These are phyloP conservation scores for Synergus gifuensis DNA, from an alignment of 2,888 invertebrate genomes.

Conservation along the genomic window DNA sequence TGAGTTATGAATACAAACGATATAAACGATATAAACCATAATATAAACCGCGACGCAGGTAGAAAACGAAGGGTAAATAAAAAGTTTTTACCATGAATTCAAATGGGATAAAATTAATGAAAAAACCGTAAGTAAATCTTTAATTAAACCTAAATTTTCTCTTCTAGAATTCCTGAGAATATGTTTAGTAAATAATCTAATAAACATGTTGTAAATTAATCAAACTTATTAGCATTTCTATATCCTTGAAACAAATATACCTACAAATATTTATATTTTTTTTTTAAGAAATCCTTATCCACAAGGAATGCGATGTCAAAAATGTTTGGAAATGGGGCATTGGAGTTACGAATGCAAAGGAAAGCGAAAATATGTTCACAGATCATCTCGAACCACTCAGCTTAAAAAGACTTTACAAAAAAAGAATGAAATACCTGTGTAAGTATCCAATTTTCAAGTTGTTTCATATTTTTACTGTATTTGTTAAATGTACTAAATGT, in stretches of 20 bases:
- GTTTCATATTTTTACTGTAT: too few species aligned
- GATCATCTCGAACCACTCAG: slow-evolving; percentile 90
- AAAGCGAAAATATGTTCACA: slow-evolving; percentile 91
- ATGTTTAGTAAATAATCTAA: slow-evolving; percentile 53
- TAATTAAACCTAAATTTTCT: slow-evolving; percentile 14
- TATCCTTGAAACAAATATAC: too few species aligned
- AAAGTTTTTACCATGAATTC: slow-evolving; percentile 55
- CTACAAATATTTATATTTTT: slow-evolving; percentile 1
- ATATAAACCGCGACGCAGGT: too few species aligned
- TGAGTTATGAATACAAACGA: not conserved
- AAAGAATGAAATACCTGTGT: slow-evolving; percentile 76
- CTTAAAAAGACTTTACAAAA: slow-evolving; percentile 84
- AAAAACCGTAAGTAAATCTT: slow-evolving; percentile 62
- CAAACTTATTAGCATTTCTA: slow-evolving; percentile 4
- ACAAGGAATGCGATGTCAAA: slow-evolving; percentile 92
- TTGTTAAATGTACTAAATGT: too few species aligned
- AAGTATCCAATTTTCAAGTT: slow-evolving; percentile 49
- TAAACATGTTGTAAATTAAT: slow-evolving; percentile 25
- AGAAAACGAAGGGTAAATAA: not conserved
- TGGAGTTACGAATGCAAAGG: slow-evolving; percentile 97
- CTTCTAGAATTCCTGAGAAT: not conserved
- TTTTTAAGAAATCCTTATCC: slow-evolving; percentile 80
- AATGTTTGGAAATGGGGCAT: slow-evolving; percentile 94
- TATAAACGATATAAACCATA: not conserved
- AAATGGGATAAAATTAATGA: slow-evolving; percentile 59